These are phyloP conservation scores for Propithecus perrieri DNA, from an alignment of 2,797 vertebrate genomes.

Conservation along the genomic window DNA sequence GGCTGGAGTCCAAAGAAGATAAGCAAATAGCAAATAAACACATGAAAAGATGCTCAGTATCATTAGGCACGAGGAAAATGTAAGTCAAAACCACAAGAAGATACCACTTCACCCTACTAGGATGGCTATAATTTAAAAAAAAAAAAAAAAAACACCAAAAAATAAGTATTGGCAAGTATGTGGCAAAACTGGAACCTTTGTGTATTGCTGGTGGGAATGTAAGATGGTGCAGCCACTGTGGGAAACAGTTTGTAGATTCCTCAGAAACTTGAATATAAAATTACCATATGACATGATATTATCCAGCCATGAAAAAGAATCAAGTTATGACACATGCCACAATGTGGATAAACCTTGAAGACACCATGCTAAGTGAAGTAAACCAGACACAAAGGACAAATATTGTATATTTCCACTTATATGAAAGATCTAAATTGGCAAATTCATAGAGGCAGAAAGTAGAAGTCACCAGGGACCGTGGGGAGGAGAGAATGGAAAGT, in stretches of 20 bases:
- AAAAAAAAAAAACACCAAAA: not conserved
- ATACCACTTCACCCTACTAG: not conserved
- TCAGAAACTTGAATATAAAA: not conserved
- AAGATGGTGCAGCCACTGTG: not conserved
- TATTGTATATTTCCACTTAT: not conserved
- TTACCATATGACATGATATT: not conserved
- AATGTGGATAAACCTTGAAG: not conserved
- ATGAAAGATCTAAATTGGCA: not conserved
- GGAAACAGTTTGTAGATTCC: not conserved
- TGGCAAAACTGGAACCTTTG: not conserved
- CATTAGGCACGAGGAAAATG: not conserved
- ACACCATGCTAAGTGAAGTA: not conserved
- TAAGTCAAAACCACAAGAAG: not conserved
- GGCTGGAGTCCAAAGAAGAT: not conserved
- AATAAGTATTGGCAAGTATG: not conserved
- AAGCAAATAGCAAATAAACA: not conserved
- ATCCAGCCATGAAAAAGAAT: not conserved
- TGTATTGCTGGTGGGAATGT: not conserved
- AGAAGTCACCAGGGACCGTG: not conserved
- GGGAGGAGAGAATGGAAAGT: not conserved
- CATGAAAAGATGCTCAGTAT: not conserved
- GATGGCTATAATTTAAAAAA: not conserved
- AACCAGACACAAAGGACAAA: not conserved
- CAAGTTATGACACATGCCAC: not conserved
- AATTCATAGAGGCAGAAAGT: not conserved